phyloP scores from a whole-genome alignment of 2,113 vertebrate genomes.

The Regulus satrapa region DNA sequence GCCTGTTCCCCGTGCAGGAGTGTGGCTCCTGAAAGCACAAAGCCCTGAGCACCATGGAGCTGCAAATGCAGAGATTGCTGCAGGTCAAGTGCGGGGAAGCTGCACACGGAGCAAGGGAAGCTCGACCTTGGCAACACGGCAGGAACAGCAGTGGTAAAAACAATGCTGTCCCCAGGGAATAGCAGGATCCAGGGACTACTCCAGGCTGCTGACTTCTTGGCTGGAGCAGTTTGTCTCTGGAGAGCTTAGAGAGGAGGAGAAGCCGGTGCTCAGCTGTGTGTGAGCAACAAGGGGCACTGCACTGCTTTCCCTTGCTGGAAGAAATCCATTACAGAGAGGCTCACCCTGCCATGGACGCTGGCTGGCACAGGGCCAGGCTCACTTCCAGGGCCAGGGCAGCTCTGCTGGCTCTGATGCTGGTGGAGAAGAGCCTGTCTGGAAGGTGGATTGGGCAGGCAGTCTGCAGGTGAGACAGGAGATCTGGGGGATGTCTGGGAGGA shows the following conservation, averaged over 20 bases:
- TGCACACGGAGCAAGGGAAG: fast-evolving
- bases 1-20: neutral
- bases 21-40: fast-evolving
- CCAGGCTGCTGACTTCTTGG: neutral
- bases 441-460: neutral
- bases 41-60: neutral
- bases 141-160: neutral
- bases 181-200: neutral
- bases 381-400: neutral
- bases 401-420: neutral
- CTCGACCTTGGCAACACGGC: neutral
- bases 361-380: neutral
- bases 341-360: neutral
- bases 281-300: neutral
- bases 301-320: neutral
- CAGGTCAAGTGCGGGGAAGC: neutral
- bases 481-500: neutral
- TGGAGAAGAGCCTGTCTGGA: neutral
- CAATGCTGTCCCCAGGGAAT: fast-evolving
- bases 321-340: neutral
- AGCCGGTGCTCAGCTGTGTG: fast-evolving
- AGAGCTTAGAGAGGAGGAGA: neutral
- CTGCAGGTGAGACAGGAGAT: neutral
- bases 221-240: neutral
- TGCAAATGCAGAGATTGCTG: neutral